phyloP scores from a whole-genome alignment of 2,113 vertebrate species.

The Paradisaea rubra region DNA sequence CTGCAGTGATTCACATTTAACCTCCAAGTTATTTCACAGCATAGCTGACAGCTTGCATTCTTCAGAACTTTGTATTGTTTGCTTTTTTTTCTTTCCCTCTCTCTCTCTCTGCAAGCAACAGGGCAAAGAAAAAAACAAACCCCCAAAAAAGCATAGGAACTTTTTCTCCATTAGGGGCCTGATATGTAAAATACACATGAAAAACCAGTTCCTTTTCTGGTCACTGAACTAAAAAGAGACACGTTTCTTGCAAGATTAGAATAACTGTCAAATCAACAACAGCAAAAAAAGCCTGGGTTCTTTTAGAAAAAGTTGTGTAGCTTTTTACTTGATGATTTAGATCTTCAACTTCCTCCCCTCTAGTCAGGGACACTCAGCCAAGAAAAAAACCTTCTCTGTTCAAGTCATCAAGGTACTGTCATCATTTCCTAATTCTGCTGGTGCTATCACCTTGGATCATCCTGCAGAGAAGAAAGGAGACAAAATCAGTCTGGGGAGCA shows the following conservation, averaged over 20 bases:
- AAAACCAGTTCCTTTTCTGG: slow-evolving; percentile 49
- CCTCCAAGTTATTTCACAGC: slow-evolving; percentile 47
- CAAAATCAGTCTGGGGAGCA: neutral
- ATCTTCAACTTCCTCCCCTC: slow-evolving; percentile 26
- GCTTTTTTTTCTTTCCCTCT: neutral
- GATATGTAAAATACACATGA: slow-evolving; percentile 20
- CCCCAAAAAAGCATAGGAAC: neutral
- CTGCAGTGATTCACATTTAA: slow-evolving; percentile 52
- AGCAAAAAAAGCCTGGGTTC: slow-evolving; percentile 1
- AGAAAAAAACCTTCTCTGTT: slow-evolving; percentile 41
- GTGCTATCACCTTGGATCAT: neutral
- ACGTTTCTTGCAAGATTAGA: slow-evolving; percentile 54
- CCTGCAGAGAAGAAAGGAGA: neutral
- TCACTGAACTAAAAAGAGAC: slow-evolving; percentile 50
- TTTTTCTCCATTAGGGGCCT: slow-evolving; percentile 38
- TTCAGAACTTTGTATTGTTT: slow-evolving; percentile 50
- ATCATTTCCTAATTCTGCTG: slow-evolving; percentile 19
- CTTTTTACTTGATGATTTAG: slow-evolving; percentile 57
- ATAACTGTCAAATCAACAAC: slow-evolving; percentile 64
- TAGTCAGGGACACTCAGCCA: slow-evolving; percentile 25
- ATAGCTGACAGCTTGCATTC: slow-evolving; percentile 36
- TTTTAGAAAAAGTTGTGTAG: slow-evolving; percentile 39
- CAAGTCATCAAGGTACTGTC: slow-evolving; percentile 38
- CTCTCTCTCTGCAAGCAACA: neutral
- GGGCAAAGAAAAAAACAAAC: neutral